phyloP scores from a whole-genome alignment of 2,113 vertebrate species.

The Spea bombifrons region DNA sequence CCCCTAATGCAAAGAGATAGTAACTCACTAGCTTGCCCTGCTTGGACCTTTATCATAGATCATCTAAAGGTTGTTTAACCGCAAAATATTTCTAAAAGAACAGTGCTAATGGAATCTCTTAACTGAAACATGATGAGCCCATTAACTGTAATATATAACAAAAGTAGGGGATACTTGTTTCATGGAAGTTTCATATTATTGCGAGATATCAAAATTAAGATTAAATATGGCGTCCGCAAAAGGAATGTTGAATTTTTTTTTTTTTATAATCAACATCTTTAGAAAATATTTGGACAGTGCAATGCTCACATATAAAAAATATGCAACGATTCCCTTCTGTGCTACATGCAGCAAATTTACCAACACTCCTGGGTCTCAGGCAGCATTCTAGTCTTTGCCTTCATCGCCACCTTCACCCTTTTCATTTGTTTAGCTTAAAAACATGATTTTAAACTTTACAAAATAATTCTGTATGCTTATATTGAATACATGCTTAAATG shows the following conservation, averaged over 20 bases:
- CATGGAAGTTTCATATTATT: slow-evolving; percentile 12
- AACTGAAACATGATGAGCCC: slow-evolving; percentile 44
- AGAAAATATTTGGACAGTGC: too few species aligned
- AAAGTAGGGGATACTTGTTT: slow-evolving; percentile 14
- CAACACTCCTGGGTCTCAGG: too few species aligned
- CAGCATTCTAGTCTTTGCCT: too few species aligned
- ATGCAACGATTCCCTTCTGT: too few species aligned
- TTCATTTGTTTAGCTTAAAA: too few species aligned
- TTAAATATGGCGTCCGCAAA: slow-evolving; percentile 31
- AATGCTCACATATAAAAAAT: too few species aligned
- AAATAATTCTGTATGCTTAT: too few species aligned
- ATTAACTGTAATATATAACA: slow-evolving; percentile 47
- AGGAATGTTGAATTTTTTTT: not conserved
- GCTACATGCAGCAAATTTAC: too few species aligned
- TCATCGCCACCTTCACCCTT: too few species aligned
- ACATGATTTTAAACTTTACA: too few species aligned
- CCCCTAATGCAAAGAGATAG: slow-evolving; percentile 7
- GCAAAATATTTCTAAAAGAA: slow-evolving; percentile 43
- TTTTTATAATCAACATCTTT: too few species aligned
- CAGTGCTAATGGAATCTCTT: slow-evolving; percentile 39
- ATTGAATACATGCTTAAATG: too few species aligned
- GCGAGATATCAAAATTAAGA: slow-evolving; percentile 33
- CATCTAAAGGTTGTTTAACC: slow-evolving; percentile 48
- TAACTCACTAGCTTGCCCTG: slow-evolving; percentile 19
- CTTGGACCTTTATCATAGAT: slow-evolving; percentile 40